phyloP scores from a whole-genome alignment of 2,797 vertebrate genomes.

The Diceros bicornis region DNA sequence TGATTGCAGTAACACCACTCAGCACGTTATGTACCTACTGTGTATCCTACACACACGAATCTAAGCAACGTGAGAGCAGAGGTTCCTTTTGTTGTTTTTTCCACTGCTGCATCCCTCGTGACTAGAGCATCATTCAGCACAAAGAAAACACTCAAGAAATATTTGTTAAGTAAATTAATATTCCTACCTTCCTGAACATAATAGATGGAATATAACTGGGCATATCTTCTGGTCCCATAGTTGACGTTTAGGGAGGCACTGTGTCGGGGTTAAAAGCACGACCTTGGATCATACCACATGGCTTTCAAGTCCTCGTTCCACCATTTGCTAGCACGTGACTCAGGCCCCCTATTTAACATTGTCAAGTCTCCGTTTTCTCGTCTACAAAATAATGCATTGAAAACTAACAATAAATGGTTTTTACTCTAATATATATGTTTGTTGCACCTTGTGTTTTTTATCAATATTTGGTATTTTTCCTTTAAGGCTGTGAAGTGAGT shows the following conservation, averaged over 20 bases:
- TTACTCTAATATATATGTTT: background rate
- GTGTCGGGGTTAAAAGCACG: background rate
- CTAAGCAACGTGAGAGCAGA: background rate
- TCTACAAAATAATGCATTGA: background rate
- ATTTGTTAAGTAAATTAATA: background rate
- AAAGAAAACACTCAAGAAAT: background rate
- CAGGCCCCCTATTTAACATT: background rate
- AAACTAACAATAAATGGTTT: background rate
- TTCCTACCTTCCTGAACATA: background rate
- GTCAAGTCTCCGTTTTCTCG: background rate
- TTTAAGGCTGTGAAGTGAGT: background rate
- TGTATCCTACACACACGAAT: background rate
- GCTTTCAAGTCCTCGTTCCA: background rate
- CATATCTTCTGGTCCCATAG: background rate
- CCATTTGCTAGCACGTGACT: background rate
- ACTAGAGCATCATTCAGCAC: background rate
- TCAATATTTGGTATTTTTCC: background rate
- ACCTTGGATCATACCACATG: background rate
- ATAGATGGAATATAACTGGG: background rate
- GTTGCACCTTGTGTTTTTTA: background rate
- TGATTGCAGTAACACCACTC: background rate
- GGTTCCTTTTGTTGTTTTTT: background rate
- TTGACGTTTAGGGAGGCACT: background rate
- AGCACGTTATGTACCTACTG: background rate
- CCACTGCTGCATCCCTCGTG: background rate